These are phyloP conservation scores for Karalla daura DNA, from an alignment of 2,797 vertebrate species.

Conservation along the genomic window DNA sequence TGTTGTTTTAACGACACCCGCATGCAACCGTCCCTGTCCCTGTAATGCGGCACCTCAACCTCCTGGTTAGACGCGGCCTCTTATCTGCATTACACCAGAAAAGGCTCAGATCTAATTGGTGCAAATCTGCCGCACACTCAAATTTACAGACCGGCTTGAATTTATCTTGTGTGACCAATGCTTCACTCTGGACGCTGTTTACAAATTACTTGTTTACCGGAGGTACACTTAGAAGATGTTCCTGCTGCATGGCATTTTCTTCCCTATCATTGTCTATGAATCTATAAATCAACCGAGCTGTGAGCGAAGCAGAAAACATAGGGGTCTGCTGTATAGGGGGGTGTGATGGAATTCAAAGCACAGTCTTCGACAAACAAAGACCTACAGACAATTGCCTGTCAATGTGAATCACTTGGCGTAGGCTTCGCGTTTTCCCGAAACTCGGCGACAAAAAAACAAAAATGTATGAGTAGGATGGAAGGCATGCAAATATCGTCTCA, in stretches of 20 bases:
- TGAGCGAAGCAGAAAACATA: slow-evolving; percentile 24
- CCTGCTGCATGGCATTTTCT: not conserved
- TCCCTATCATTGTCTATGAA: slow-evolving; percentile 7
- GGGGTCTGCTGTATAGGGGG: slow-evolving; percentile 2
- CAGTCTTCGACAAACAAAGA: slow-evolving; percentile 47
- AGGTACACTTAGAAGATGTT: not conserved
- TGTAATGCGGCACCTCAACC: not conserved
- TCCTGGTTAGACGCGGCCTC: not conserved
- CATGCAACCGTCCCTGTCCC: not conserved
- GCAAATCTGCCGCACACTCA: not conserved
- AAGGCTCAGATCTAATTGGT: not conserved
- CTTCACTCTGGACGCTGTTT: not conserved
- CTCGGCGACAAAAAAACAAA: slow-evolving; percentile 58
- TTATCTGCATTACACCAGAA: not conserved
- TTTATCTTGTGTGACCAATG: not conserved
- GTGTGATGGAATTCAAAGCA: slow-evolving; percentile 26
- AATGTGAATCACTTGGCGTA: slow-evolving; percentile 66
- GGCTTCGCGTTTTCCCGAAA: slow-evolving; percentile 66
- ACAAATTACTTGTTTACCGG: not conserved
- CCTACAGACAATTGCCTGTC: slow-evolving; percentile 45
- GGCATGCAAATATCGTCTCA: slow-evolving; percentile 73
- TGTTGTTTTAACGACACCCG: not conserved
- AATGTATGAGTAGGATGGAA: slow-evolving; percentile 73
- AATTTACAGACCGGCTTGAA: not conserved
- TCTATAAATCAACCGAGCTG: slow-evolving; percentile 6